Evolutionary conservation across 1,140 invertebrate genomes (phyloP).

Genomic region (Drosophila triauraria): DNA sequence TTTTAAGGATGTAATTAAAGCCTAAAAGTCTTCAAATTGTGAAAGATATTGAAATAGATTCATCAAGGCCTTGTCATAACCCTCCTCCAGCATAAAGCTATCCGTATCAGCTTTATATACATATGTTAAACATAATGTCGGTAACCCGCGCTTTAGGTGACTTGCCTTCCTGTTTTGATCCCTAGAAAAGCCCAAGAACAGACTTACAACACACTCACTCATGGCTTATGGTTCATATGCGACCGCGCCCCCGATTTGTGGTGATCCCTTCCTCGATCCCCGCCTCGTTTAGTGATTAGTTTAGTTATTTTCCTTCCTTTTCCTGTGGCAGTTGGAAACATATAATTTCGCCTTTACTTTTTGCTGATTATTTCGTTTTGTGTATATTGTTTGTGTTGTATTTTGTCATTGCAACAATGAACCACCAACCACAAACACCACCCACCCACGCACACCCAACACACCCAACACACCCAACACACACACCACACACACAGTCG

Average conservation of each 20-base stretch:
- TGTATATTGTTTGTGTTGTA: conserved; percentile 34
- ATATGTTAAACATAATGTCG: neutral
- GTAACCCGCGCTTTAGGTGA: conserved; percentile 6
- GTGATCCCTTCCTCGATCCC: conserved; percentile 10
- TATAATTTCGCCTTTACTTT: conserved; percentile 38
- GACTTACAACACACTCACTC: conserved; percentile 7
- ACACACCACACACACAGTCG: neutral
- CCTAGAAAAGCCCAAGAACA: conserved; percentile 5
- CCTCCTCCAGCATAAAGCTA: neutral
- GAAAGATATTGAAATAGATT: no score
- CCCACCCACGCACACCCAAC: conserved; percentile 37
- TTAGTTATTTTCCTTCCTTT: conserved; percentile 1
- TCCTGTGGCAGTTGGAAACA: conserved; percentile 34
- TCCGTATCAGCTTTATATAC: neutral
- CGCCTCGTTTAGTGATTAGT: conserved; percentile 8
- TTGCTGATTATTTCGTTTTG: conserved; percentile 33
- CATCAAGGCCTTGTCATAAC: conserved; percentile 2
- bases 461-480: conserved; percentile 13
- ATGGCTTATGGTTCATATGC: conserved; percentile 21
- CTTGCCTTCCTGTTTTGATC: neutral
- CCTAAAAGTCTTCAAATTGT: no score
- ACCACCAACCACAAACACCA: conserved; percentile 24
- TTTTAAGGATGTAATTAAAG: no score
- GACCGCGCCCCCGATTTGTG: conserved; percentile 15
- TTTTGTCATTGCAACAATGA: conserved; percentile 47